These are phyloP conservation scores for Peromyscus leucopus DNA, from an alignment of 2,113 vertebrate genomes.

Conservation along the genomic window DNA sequence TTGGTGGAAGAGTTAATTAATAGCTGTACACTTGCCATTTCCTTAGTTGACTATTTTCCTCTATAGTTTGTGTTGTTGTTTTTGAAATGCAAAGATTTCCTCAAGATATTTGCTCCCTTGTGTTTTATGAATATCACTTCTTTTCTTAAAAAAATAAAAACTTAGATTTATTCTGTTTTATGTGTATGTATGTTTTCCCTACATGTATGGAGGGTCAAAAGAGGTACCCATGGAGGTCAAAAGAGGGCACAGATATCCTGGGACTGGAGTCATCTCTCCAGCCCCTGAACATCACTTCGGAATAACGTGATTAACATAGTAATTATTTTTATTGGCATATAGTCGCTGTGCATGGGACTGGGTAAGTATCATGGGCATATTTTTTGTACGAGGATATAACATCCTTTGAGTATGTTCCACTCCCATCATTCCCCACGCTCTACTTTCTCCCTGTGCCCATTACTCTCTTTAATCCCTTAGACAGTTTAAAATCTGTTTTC, in stretches of 20 bases:
- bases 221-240: background rate
- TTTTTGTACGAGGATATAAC: background rate
- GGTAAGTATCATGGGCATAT: background rate
- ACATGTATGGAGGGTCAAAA: too few relatives aligned
- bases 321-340: background rate
- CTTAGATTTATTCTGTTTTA: background rate
- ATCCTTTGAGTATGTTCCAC: background rate
- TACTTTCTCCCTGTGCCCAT: background rate
- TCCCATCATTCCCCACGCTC: background rate
- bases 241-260: background rate
- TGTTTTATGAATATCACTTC: background rate
- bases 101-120: background rate
- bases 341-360: background rate
- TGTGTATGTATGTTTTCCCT: background rate
- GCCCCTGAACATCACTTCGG: background rate
- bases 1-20: background rate
- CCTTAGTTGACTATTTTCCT: background rate
- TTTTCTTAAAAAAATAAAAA: background rate
- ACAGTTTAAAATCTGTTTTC: background rate
- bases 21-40: conserved; percentile 8
- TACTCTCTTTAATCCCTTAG: background rate
- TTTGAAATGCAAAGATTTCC: conserved; percentile 24
- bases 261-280: background rate
- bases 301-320: background rate
- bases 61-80: conserved; percentile 44